Evolutionary conservation across 2,888 invertebrate species (phyloP), one percentile per base, ranked within the genome.

Genomic region (Dynastes grantii): DNA sequence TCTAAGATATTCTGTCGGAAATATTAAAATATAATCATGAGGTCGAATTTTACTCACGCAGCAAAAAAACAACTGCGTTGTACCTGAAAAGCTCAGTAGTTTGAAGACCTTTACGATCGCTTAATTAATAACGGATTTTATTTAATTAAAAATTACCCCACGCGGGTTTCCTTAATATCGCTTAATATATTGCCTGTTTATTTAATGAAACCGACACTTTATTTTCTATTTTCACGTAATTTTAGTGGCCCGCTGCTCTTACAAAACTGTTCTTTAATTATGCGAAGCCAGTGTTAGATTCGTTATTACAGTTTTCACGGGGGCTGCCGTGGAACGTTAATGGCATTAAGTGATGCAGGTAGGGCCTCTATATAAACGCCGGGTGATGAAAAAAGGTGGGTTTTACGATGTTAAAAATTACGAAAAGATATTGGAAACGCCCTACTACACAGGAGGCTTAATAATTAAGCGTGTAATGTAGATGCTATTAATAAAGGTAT

Each of bases 331-430:
- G 22, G 32, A 13, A 63, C 51, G 32, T 68, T 51, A 68, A 68
- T 68, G 27, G 49, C 22, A 51, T 51, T 51, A 51, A 51, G 29
- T 68, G 51, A 27, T 68, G 67, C 45, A 49, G 27, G 29, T 53
- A 29, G 27, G n/a, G 29, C 68, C 68, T 45, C 68, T 27, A 29
- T 27, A 68, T 68, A 68, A 67, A 68, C 32, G 51, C 55, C n/a
- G 22, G 53, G 13, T 68, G 68, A 68, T 68, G 68, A 68, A 68
- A 68, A 67, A 68, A 68, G 68, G 68, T 68, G 29, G 29, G 51
- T 68, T 68, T 51, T 51, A 68, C 32, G 68, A 29, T 27, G 29
- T 13, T 29, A 1, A 13, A n/a, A 51, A 68, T 9, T 9, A 45
- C 45, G 45, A 45, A 45, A 11, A 51, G 68, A 16, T 51, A 51